Percentiles rank a stretch among this genome's conserved stretches.
phyloP scores from a whole-genome alignment of 2,888 invertebrate species.

The Apamea crenata region DNA sequence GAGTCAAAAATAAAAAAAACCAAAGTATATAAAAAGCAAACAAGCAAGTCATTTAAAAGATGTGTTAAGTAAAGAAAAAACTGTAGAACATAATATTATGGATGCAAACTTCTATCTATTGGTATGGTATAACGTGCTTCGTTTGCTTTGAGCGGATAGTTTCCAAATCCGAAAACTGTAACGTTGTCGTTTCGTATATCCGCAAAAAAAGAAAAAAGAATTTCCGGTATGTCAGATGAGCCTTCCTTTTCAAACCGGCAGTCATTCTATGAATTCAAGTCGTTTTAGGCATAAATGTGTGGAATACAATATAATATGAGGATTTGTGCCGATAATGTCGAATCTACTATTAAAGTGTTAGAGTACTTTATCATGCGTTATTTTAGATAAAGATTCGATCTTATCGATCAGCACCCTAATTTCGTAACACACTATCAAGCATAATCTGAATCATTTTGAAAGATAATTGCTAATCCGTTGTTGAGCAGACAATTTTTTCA shows the following conservation, averaged over 20 bases:
- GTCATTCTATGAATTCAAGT: background rate
- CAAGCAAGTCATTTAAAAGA: background rate
- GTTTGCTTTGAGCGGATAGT: conserved; percentile 32
- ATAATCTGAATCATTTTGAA: too few relatives aligned
- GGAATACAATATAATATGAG: background rate
- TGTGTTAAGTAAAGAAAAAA: background rate
- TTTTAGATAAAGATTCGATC: background rate
- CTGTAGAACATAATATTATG: background rate
- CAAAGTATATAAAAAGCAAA: too few relatives aligned
- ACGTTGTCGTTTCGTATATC: conserved; percentile 21
- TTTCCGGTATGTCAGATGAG: background rate
- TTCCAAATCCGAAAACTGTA: conserved; percentile 34
- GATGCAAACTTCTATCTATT: background rate
- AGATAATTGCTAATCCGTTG: too few relatives aligned
- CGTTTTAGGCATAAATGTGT: background rate
- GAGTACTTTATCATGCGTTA: background rate
- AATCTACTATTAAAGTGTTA: background rate
- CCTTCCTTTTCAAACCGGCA: background rate
- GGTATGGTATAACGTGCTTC: background rate
- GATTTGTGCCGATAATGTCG: background rate
- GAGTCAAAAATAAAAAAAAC: too few relatives aligned
- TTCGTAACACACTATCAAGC: too few relatives aligned
- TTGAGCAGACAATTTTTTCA: too few relatives aligned
- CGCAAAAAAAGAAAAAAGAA: conserved; percentile 17
- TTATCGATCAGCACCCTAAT: background rate